Conservation (phyloP, 2,113 vertebrate species). For the Apaloderma vittatum region DNA sequence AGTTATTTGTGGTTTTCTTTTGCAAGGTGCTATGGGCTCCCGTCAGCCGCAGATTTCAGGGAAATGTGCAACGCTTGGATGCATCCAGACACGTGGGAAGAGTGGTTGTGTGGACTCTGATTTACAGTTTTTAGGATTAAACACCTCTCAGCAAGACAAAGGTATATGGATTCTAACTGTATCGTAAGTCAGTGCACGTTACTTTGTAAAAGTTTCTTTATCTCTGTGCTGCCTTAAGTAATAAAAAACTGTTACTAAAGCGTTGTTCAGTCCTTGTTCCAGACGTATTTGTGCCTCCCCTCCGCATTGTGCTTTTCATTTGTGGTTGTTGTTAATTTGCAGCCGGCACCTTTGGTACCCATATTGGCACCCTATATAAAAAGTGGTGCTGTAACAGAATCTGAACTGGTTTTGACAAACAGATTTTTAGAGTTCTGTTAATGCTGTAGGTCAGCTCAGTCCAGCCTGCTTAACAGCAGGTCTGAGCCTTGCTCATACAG, state of each 20-base stretch:
- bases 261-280: fast-evolving
- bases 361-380: fast-evolving
- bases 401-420: neutral
- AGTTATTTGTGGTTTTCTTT: neutral
- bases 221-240: neutral
- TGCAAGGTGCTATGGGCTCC: slow-evolving; percentile 72
- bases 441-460: neutral
- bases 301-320: neutral
- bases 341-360: neutral
- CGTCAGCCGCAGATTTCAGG: slow-evolving; percentile 76
- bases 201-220: neutral
- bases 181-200: fast-evolving
- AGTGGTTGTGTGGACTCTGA: slow-evolving; percentile 88
- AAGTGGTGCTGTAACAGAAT: neutral
- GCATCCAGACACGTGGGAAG: slow-evolving; percentile 68
- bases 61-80: slow-evolving; percentile 70
- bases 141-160: slow-evolving; percentile 78
- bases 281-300: fast-evolving
- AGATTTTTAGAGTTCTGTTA: neutral
- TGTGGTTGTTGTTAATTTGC: neutral
- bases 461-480: neutral
- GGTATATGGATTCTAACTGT: slow-evolving; percentile 70
- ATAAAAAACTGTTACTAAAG: fast-evolving
- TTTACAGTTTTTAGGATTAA: slow-evolving; percentile 81
- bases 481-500: neutral